Percentiles rank a stretch among this genome's conserved stretches.
phyloP scores from a whole-genome alignment of 2,888 invertebrate genomes.

The Unio delphinus region DNA sequence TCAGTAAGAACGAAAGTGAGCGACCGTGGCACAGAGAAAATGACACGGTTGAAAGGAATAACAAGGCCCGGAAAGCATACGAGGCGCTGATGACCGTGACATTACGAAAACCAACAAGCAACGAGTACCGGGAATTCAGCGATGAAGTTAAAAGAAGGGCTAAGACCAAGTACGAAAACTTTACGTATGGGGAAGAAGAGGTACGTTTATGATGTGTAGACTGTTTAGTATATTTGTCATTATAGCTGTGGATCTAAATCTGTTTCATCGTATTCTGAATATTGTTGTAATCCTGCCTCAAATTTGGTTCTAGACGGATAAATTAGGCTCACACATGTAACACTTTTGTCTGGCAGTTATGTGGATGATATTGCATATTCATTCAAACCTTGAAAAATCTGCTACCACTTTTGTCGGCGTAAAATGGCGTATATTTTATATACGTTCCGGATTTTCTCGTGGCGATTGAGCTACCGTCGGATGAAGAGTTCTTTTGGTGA shows the following conservation, averaged over 20 bases:
- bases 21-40: conserved; percentile 89
- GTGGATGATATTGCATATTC: no score
- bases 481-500: no score
- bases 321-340: no score
- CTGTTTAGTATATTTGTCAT: not conserved
- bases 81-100: conserved; percentile 69
- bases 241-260: not conserved
- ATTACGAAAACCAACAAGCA: conserved; percentile 66
- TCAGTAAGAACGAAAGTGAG: conserved; percentile 68
- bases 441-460: no score
- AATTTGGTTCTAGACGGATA: no score
- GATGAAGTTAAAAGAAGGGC: conserved; percentile 66
- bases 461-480: no score
- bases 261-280: not conserved
- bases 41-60: conserved; percentile 86
- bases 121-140: conserved; percentile 65
- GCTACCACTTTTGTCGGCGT: no score
- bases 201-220: conserved; percentile 35
- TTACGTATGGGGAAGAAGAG: conserved; percentile 68
- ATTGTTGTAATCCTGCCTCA: no score
- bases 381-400: no score
- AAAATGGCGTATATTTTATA: no score
- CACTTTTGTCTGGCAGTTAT: no score
- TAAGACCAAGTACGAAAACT: conserved; percentile 55
- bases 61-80: conserved; percentile 73